Evolutionary conservation across 2,888 invertebrate genomes (phyloP).

Genomic region (Hypsopygia costalis): DNA sequence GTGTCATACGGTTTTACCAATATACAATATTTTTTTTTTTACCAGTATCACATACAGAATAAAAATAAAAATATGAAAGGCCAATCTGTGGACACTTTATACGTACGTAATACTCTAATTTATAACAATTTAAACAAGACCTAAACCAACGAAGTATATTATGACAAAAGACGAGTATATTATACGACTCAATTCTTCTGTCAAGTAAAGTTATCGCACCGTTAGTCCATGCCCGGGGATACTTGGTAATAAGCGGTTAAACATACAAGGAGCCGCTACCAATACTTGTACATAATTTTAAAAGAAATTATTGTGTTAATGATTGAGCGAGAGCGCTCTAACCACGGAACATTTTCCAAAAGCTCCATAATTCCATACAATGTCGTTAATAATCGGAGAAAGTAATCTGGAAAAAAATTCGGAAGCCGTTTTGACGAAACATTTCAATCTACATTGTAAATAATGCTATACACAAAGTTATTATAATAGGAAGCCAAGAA

Average conservation of each 20-base stretch:
- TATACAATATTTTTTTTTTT: too few relatives aligned
- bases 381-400: slow-evolving; percentile 40
- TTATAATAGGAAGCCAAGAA: slow-evolving; percentile 52
- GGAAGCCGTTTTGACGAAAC: slow-evolving; percentile 36
- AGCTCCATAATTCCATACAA: slow-evolving; percentile 33
- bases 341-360: slow-evolving; percentile 43
- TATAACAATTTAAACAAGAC: too few relatives aligned
- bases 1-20: too few relatives aligned
- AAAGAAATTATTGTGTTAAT: slow-evolving; percentile 61
- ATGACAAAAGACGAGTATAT: too few relatives aligned
- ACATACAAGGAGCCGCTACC: slow-evolving; percentile 53
- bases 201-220: slow-evolving; percentile 43
- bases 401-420: slow-evolving; percentile 36
- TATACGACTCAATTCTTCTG: slow-evolving; percentile 35
- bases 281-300: slow-evolving; percentile 64
- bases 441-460: slow-evolving; percentile 28
- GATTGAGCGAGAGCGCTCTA: slow-evolving; percentile 38
- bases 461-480: slow-evolving; percentile 30
- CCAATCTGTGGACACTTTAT: too few relatives aligned
- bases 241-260: slow-evolving; percentile 67
- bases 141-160: too few relatives aligned
- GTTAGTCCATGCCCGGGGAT: slow-evolving; percentile 54
- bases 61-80: too few relatives aligned
- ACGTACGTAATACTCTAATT: too few relatives aligned
- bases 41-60: too few relatives aligned